Evolutionary conservation across 2,888 invertebrate species (phyloP), one percentile per base, ranked within the genome.

Genomic region (Sphaerophoria taeniata): DNA sequence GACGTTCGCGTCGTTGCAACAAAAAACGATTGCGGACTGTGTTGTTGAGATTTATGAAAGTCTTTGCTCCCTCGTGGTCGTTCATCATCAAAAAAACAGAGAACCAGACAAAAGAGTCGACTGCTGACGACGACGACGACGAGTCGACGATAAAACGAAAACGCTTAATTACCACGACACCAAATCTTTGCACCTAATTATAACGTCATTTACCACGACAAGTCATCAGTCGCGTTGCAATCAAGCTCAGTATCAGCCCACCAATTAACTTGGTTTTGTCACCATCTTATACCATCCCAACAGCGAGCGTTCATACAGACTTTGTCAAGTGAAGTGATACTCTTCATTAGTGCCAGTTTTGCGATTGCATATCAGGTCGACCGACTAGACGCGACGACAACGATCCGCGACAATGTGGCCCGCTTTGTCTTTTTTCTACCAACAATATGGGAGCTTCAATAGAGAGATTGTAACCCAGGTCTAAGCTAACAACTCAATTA

Each of bases 401-500:
- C n/a, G 56, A 36, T 16, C 31, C 1, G 12, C 39, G 58, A 58
- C 58, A 60, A 16, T 60, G 39, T 39, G 14, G 43, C 3, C 11
- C 16, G 43, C 6, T 45, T 43, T 24, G 34, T 45, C 36, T 63
- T 43, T 16, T 14, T 63, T 51, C 16, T 69, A 47, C 31, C 47
- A 60, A 43, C 36, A 24, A 24, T 24, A 24, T 24, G 16, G 12
- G 34, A 11, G 72, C 60, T 39, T 60, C 43, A 24, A 24, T 24
- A 24, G 39, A 24, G 39, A 14, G 6, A 39, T 65, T 36, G 33
- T 56, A 51, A 31, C 34, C 56, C 63, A 45, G 69, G 4, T 12
- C 61, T 47, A 69, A 47, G 80, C 81, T 85, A 85, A 90, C 90
- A 91, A 90, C 90, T 91, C 90, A 91, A 91, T 91, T 91, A 91